phyloP scores from a whole-genome alignment of 2,113 vertebrate genomes.

The Dicaeum eximium region DNA sequence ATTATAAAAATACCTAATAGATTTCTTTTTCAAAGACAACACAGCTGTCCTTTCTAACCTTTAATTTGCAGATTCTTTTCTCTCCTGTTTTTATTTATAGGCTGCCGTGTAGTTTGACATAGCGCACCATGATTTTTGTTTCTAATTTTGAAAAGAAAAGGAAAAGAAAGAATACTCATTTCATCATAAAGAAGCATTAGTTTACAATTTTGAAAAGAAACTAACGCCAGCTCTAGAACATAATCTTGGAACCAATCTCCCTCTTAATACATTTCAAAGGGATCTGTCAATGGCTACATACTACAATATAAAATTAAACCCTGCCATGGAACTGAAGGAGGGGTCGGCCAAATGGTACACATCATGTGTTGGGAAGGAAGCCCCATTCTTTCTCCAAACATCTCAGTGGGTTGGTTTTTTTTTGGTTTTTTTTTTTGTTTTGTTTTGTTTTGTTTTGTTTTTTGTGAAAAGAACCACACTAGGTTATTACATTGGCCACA shows the following conservation, averaged over 20 bases:
- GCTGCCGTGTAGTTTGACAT: slow-evolving; percentile 17
- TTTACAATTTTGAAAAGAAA: slow-evolving; percentile 32
- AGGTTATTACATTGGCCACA: neutral
- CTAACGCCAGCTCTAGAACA: slow-evolving; percentile 24
- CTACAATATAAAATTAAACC: slow-evolving; percentile 40
- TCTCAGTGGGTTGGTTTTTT: too few species aligned
- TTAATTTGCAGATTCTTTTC: slow-evolving; percentile 59
- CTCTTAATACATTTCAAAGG: slow-evolving; percentile 51
- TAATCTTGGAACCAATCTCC: slow-evolving; percentile 43
- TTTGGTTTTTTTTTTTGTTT: neutral
- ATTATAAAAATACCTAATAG: slow-evolving; percentile 69
- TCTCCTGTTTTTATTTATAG: slow-evolving; percentile 60
- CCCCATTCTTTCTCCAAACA: neutral
- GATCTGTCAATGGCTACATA: slow-evolving; percentile 51
- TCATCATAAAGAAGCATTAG: slow-evolving; percentile 40
- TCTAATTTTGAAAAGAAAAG: slow-evolving; percentile 48
- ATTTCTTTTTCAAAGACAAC: slow-evolving; percentile 63
- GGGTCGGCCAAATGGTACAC: slow-evolving; percentile 56
- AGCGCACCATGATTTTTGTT: slow-evolving; percentile 30
- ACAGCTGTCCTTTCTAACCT: slow-evolving; percentile 58
- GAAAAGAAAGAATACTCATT: slow-evolving; percentile 16
- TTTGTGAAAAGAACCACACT: neutral
- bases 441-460: too few species aligned
- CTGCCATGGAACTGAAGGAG: slow-evolving; percentile 10
- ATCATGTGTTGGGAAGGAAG: slow-evolving; percentile 20